Percentiles rank a stretch among this genome's conserved stretches.
phyloP scores from a whole-genome alignment of 2,113 vertebrate genomes.

The Cyphomyrus discorhynchus region DNA sequence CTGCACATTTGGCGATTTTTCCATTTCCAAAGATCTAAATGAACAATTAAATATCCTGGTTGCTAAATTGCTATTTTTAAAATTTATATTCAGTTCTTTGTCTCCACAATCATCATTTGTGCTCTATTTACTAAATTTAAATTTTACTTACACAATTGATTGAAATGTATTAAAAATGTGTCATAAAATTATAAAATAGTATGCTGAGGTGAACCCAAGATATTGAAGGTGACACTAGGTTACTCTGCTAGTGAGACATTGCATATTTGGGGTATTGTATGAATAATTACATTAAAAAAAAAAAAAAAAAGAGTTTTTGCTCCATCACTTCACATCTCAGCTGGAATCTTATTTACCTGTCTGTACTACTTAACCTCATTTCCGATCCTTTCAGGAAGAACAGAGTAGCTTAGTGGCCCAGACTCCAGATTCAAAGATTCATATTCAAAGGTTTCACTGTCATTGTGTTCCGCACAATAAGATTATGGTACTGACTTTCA shows the following conservation, averaged over 20 bases:
- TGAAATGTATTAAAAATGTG: background rate
- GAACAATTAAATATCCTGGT: background rate
- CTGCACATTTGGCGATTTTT: background rate
- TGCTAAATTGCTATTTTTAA: background rate
- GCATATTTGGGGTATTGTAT: background rate
- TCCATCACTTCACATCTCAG: background rate
- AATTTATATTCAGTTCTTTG: background rate
- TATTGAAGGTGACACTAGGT: background rate
- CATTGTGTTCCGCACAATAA: background rate
- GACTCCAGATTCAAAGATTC: background rate
- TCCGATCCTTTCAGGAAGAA: background rate
- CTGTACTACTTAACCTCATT: background rate
- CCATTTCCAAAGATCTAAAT: background rate
- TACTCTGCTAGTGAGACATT: background rate
- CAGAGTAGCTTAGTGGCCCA: background rate
- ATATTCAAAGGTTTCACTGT: background rate
- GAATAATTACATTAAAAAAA: background rate
- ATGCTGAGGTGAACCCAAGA: background rate
- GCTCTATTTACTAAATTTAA: background rate
- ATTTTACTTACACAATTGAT: background rate
- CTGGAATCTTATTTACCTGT: background rate
- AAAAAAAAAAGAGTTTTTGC: background rate
- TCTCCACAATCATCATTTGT: background rate
- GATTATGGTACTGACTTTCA: background rate
- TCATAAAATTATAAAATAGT: background rate